phyloP scores from a whole-genome alignment of 1,140 invertebrate genomes.

The Brachionus sp. region DNA sequence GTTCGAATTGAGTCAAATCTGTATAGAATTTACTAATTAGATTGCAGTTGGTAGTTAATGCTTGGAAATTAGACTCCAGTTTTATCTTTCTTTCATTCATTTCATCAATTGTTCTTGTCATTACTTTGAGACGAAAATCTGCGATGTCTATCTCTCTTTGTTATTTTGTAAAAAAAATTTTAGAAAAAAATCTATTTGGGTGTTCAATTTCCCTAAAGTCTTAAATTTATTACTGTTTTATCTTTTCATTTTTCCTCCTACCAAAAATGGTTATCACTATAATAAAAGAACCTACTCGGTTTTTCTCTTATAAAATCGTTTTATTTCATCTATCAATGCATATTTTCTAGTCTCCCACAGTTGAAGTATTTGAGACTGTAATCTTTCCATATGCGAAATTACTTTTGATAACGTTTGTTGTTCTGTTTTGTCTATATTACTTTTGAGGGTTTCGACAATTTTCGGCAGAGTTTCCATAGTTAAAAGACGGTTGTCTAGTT shows the following conservation, averaged over 20 bases:
- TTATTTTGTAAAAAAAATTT: neutral
- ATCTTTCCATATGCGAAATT: neutral
- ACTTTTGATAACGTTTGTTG: neutral
- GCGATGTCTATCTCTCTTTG: slow-evolving; percentile 10
- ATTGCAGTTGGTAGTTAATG: neutral
- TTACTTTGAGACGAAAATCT: slow-evolving; percentile 9
- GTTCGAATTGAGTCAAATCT: neutral
- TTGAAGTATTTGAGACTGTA: neutral
- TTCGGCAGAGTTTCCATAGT: slow-evolving; percentile 11
- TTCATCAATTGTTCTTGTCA: neutral
- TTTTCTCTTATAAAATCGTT: neutral
- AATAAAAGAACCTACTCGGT: neutral
- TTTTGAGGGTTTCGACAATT: neutral
- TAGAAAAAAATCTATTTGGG: neutral
- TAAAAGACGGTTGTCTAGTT: slow-evolving; percentile 1
- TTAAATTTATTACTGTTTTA: neutral
- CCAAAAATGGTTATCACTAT: neutral
- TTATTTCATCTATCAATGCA: neutral
- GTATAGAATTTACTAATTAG: neutral
- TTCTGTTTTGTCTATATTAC: neutral
- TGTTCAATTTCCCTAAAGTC: neutral
- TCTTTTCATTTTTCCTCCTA: neutral
- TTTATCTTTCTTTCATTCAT: neutral
- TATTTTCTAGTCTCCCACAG: slow-evolving; percentile 2
- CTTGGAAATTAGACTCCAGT: neutral